Evolutionary conservation across 2,113 vertebrate species (phyloP).

Genomic region (Lichenostomus cassidix): DNA sequence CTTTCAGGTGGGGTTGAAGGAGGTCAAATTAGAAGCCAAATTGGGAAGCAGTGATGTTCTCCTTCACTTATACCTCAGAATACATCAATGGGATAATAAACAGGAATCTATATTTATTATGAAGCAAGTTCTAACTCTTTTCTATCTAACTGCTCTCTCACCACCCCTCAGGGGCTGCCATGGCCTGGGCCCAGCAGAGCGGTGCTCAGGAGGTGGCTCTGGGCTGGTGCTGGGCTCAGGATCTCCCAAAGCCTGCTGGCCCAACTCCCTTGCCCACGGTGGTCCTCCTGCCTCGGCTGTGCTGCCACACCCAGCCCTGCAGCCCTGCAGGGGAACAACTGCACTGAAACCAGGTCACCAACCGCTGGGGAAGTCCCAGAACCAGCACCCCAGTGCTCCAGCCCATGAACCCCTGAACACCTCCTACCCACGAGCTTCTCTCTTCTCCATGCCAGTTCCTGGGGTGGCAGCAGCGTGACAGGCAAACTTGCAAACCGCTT

Average conservation of each 20-base stretch:
- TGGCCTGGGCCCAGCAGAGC: not conserved
- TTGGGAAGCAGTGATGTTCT: not conserved
- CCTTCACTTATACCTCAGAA: not conserved
- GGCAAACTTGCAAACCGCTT: not conserved
- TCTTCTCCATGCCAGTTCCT: not conserved
- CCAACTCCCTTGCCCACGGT: not conserved
- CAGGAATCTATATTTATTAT: not conserved
- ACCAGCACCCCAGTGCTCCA: not conserved
- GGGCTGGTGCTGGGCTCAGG: not conserved
- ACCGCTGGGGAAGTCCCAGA: not conserved
- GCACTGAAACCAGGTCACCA: conserved; percentile 44
- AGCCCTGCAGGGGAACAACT: not conserved
- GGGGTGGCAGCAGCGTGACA: not conserved
- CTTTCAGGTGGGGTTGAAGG: not conserved
- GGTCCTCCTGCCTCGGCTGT: rapidly evolving
- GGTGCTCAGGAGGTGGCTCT: rapidly evolving
- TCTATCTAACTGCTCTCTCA: not conserved
- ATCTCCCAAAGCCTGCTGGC: not conserved
- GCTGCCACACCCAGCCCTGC: not conserved
- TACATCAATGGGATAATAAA: not conserved
- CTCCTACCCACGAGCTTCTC: not conserved
- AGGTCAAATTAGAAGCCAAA: not conserved
- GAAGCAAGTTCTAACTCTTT: not conserved
- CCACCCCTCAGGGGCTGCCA: rapidly evolving
- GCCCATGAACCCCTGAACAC: not conserved